A percentile compares a stretch with the other conserved stretches of the same genome.
Evolutionary conservation across 2,797 vertebrate genomes (phyloP).

Genomic region (Gobionotothen gibberifrons): DNA sequence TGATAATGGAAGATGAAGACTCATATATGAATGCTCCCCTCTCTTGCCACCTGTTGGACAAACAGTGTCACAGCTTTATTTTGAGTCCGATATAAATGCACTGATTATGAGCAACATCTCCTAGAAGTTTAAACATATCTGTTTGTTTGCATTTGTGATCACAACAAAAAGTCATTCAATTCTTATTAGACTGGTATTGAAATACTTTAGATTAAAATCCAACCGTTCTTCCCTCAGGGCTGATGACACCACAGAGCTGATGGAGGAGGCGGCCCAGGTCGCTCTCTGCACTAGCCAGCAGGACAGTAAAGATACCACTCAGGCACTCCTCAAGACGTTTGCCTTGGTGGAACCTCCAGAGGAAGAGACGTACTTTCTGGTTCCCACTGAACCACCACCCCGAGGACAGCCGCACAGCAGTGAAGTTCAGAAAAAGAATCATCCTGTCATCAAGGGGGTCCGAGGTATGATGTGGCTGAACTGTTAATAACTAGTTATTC

Average conservation of each 20-base stretch:
- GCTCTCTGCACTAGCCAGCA: slow-evolving; percentile 44
- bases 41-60: slow-evolving; percentile 47
- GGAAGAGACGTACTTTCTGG: slow-evolving; percentile 43
- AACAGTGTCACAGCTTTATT: background rate
- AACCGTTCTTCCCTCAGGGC: slow-evolving; percentile 58
- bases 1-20: background rate
- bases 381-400: slow-evolving; percentile 14
- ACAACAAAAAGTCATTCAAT: background rate
- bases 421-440: slow-evolving; percentile 16
- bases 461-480: slow-evolving; percentile 25
- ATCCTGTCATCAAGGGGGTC: background rate
- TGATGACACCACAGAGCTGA: slow-evolving; percentile 78
- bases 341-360: slow-evolving; percentile 74
- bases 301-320: slow-evolving; percentile 69
- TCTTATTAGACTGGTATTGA: background rate
- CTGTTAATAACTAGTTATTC: background rate
- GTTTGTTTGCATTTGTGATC: background rate
- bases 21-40: background rate
- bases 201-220: background rate
- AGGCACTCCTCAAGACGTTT: slow-evolving; percentile 82
- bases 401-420: slow-evolving; percentile 13
- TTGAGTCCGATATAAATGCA: background rate
- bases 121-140: background rate
- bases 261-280: slow-evolving; percentile 69
- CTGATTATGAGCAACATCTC: background rate